Evolutionary conservation across 1,140 invertebrate genomes (phyloP).

Genomic region (Aphelinus certus): DNA sequence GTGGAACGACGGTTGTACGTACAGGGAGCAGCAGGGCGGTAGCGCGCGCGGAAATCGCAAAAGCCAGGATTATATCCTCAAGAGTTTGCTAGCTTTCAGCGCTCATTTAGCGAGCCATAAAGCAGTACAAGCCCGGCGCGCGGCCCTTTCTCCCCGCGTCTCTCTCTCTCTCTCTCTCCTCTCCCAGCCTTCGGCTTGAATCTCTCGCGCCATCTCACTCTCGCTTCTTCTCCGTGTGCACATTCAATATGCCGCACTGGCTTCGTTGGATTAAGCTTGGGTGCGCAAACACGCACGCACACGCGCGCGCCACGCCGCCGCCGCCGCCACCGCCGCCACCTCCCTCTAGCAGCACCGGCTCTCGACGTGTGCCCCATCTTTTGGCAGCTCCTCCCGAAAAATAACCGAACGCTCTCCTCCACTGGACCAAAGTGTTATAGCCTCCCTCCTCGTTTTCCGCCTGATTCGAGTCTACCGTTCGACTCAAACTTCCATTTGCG

Average conservation of each 20-base stretch:
- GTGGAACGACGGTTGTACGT: conserved; percentile 5
- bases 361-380: too few relatives aligned
- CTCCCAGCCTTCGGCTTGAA: conserved; percentile 35
- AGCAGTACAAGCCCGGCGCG: conserved; percentile 32
- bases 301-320: conserved; percentile 18
- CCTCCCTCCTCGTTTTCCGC: too few relatives aligned
- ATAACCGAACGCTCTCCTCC: too few relatives aligned
- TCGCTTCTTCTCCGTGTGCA: neutral
- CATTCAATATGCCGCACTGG: conserved; percentile 39
- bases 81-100: conserved; percentile 56
- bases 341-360: too few relatives aligned
- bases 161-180: conserved; percentile 45
- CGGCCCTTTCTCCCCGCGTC: conserved; percentile 41
- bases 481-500: too few relatives aligned
- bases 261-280: conserved; percentile 43
- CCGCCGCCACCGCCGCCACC: too few relatives aligned
- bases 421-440: too few relatives aligned
- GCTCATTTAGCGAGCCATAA: conserved; percentile 53
- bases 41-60: conserved; percentile 41
- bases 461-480: too few relatives aligned
- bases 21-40: conserved; percentile 10
- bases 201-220: too few relatives aligned
- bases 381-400: too few relatives aligned
- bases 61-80: conserved; percentile 55
- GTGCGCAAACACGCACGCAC: conserved; percentile 18